These are phyloP conservation scores for Alsophila aescularia DNA, from an alignment of 2,888 invertebrate species.

Conservation along the genomic window DNA sequence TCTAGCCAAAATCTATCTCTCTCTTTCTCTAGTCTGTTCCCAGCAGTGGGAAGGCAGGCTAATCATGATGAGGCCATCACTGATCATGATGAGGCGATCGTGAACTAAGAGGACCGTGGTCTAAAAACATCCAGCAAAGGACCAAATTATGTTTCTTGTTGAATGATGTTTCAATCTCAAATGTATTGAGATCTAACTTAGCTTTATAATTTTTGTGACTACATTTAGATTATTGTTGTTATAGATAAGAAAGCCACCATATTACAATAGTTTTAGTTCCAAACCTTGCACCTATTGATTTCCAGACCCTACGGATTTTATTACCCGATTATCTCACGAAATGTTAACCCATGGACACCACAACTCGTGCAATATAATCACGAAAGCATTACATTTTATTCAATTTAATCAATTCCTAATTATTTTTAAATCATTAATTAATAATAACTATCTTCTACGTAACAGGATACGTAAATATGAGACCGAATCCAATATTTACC, in stretches of 20 bases:
- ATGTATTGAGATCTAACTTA: background rate
- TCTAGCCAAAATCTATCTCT: no score
- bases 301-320: background rate
- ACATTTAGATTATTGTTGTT: background rate
- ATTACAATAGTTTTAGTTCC: background rate
- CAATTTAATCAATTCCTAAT: background rate
- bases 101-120: no score
- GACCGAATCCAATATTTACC: no score
- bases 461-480: no score
- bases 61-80: no score
- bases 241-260: background rate
- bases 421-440: background rate
- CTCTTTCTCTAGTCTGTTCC: no score
- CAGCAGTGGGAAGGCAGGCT: no score
- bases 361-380: conserved; percentile 1
- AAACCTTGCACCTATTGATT: background rate
- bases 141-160: no score
- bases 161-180: no score
- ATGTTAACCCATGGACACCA: conserved; percentile 12
- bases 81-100: no score
- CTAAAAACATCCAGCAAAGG: no score
- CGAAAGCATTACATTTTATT: background rate
- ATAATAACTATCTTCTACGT: background rate
- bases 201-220: background rate
- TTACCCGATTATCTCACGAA: background rate